Evolutionary conservation across 2,797 vertebrate genomes (phyloP), one percentile per base, ranked within the genome.

Genomic region (Morelia viridis): DNA sequence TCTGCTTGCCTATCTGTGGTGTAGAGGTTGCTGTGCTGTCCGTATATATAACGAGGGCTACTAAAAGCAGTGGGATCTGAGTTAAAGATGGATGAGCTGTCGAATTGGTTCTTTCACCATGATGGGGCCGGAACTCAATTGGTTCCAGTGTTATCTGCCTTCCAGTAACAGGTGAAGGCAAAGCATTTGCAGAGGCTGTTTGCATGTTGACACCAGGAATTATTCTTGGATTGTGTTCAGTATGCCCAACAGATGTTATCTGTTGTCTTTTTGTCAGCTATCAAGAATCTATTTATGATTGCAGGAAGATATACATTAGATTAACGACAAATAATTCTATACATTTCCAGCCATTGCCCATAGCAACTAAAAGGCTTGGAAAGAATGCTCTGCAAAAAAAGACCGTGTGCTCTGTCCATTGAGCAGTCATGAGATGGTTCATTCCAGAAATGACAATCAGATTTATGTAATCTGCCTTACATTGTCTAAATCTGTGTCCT

Each of bases 401-500:
- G 91, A 50, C 71, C 24, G 26, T 3, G 19, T 1, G 5, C 0
- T n/a, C 89, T 93, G 53, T 80, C 93, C 91, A 65, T 84, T 90
- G 80, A 91, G 85, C 94, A 53, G 12, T 31, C 92, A 50, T 31
- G 22, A 26, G 61, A 88, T 85, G 57, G 68, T 89, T 93, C 93
- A 84, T 0, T 91, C 83, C 62, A 28, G 76, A 0, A 89, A 95
- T 91, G 64, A 53, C 92, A 17, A 94, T 93, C 94, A 93, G 92
- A 90, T 92, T 95, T 62, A 94, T 35, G 61, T 94, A 95, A 94
- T 93, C 91, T 84, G 92, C 90, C 94, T 93, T 85, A 3, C 46
- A 50, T 94, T 96, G n/a, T 92, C 22, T 31, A 90, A 94, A 93
- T 95, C 96, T 92, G 5, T 9, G 62, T 90, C 94, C 88, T 58